Conservation (phyloP, 2,797 vertebrate genomes). For the Cynopterus sphinx region DNA sequence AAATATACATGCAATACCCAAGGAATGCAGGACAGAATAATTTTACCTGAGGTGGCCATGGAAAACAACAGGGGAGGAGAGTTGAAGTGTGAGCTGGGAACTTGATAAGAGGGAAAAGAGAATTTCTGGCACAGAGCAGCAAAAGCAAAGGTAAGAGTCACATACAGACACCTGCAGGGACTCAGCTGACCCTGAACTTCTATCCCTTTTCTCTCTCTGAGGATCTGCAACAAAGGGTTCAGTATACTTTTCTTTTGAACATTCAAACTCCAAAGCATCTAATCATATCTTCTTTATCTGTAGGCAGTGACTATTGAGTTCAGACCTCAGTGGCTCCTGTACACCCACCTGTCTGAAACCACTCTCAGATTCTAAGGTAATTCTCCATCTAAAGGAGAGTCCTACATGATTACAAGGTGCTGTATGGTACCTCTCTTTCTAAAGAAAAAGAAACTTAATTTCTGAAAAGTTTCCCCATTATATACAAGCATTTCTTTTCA, state of each 20-base stretch:
- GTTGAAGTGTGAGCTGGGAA: conserved; percentile 18
- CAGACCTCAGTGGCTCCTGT: background rate
- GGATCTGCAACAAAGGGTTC: background rate
- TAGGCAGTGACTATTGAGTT: background rate
- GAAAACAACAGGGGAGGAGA: background rate
- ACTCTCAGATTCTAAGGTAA: conserved; percentile 19
- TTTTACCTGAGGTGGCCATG: background rate
- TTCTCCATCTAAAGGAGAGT: conserved; percentile 2
- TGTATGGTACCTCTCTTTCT: background rate
- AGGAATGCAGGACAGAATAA: conserved; percentile 18
- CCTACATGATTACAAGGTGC: background rate
- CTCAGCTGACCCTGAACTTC: background rate
- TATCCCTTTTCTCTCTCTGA: background rate
- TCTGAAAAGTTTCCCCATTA: conserved; percentile 4
- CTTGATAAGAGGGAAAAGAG: background rate
- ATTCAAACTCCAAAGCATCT: conserved; percentile 11
- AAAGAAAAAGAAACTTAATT: conserved; percentile 40
- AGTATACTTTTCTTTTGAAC: conserved; percentile 36
- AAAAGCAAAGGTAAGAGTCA: conserved; percentile 33
- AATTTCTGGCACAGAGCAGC: conserved; percentile 13
- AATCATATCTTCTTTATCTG: conserved; percentile 14
- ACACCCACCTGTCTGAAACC: background rate
- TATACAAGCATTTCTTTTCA: conserved; percentile 33
- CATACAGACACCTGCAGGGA: background rate
- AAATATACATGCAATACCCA: conserved; percentile 22